Conservation (phyloP, 2,797 vertebrate species). For the Rhabdomys pumilio region DNA sequence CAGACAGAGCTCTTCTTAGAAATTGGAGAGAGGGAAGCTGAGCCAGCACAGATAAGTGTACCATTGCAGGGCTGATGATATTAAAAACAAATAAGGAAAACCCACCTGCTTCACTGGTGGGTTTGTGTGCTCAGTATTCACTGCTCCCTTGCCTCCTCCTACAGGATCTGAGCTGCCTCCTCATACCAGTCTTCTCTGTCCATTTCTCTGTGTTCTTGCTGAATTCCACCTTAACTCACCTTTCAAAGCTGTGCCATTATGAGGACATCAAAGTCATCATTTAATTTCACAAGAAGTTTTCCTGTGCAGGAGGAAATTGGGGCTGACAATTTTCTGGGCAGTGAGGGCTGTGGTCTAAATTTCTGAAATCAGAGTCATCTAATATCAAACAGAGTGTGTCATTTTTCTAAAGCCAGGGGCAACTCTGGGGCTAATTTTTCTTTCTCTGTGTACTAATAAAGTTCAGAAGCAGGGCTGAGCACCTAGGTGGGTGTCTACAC, state of each 20-base stretch:
- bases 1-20: background rate
- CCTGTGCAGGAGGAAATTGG: conserved; percentile 48
- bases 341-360: conserved; percentile 71
- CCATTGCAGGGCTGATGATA: background rate
- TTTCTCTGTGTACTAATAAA: background rate
- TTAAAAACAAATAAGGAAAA: background rate
- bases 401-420: conserved; percentile 16
- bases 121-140: background rate
- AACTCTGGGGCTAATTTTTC: background rate
- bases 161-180: background rate
- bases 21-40: background rate
- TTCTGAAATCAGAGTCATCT: conserved; percentile 67
- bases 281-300: conserved; percentile 44
- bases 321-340: conserved; percentile 68
- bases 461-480: background rate
- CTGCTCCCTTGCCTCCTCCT: background rate
- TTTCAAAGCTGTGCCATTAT: conserved; percentile 61
- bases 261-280: conserved; percentile 74
- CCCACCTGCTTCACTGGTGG: too few species aligned
- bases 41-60: background rate
- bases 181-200: background rate
- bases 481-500: background rate
- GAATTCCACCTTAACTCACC: conserved; percentile 54
- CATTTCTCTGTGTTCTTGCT: background rate
- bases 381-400: background rate